Conservation (phyloP, 2,888 invertebrate species). For the Leucoptera coffeella region DNA sequence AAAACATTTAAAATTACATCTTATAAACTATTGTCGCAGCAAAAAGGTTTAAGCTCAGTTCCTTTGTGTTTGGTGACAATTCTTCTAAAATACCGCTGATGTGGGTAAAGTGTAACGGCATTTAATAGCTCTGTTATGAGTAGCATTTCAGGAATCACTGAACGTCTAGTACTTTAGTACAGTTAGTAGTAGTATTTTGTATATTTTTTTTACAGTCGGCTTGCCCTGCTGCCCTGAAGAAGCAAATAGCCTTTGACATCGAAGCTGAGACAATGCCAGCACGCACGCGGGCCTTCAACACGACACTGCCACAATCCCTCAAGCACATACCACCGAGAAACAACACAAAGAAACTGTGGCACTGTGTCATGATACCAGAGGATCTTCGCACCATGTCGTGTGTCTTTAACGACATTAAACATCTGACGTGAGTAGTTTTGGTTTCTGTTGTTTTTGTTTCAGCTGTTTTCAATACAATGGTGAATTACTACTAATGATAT, state of each 20-base stretch:
- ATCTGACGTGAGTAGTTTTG: slow-evolving; percentile 38
- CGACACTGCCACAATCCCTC: slow-evolving; percentile 37
- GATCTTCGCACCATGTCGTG: slow-evolving; percentile 55
- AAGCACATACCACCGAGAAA: slow-evolving; percentile 49
- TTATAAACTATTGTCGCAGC: too few relatives aligned
- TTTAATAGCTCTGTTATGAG: too few relatives aligned
- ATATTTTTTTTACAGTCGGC: slow-evolving; percentile 31
- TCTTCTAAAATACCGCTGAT: too few relatives aligned
- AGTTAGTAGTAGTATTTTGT: too few relatives aligned
- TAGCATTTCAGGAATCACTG: too few relatives aligned
- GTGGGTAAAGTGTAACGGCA: too few relatives aligned
- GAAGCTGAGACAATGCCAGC: slow-evolving; percentile 37
- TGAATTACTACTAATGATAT: too few relatives aligned
- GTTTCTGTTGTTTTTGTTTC: background rate
- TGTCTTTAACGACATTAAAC: slow-evolving; percentile 58
- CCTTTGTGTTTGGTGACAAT: too few relatives aligned
- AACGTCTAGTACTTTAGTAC: too few relatives aligned
- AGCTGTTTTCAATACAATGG: too few relatives aligned
- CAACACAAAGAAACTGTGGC: slow-evolving; percentile 47
- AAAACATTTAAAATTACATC: too few relatives aligned
- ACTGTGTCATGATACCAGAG: slow-evolving; percentile 46
- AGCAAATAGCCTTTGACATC: slow-evolving; percentile 41
- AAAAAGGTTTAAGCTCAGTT: too few relatives aligned
- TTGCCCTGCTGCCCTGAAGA: slow-evolving; percentile 37
- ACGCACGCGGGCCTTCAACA: slow-evolving; percentile 45